Base-by-base conservation (phyloP, 2,797 vertebrate species). In the Paguma larvata region DNA sequence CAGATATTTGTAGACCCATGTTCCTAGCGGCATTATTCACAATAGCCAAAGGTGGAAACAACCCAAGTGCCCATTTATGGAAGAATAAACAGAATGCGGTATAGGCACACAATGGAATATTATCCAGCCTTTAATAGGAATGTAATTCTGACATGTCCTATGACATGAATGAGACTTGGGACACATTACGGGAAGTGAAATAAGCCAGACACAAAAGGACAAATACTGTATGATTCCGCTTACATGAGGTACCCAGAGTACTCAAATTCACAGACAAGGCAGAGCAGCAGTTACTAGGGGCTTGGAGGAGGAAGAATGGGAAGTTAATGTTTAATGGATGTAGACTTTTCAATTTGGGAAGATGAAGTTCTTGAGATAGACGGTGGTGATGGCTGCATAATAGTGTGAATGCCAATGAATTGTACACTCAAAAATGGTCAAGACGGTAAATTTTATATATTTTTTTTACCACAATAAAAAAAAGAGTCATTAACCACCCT, bases 141-240 rank as follows among this genome's bases (percentile, higher is more conserved):
- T 3, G 30, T 56, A 88, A 78, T 82, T 68, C 70, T 91, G 86
- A 67, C 41, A 32, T n/a, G 85, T n/a, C 14, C 30, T 41, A 48
- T 23, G 63, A 41, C 19, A 18, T 41, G 7, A 44, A 67, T 59
- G 3, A 85, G 73, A 65, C 3, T 32, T 34, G 79, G 79, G 62
- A 80, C 93, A 89, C 65, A 88, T 63, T n/a, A 59, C 34, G 38
- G 25, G 59, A 78, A 73, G 38, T 67, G 51, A 96, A 89, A 86
- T 46, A 79, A 79, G 72, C 14, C 75, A 84, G 92, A 32, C 53
- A 85, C n/a, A 34, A 90, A 85, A 80, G 32, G 65, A 32, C 34
- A 56, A 75, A 51, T 63, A 82, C 19, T 79, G 46, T 48, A 53
- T 19, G n/a, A 38, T 85, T 92, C 46, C 48, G 86, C n/a, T 91